Base-by-base conservation (phyloP, 2,797 vertebrate species). In the Diplodus puntazzo region DNA sequence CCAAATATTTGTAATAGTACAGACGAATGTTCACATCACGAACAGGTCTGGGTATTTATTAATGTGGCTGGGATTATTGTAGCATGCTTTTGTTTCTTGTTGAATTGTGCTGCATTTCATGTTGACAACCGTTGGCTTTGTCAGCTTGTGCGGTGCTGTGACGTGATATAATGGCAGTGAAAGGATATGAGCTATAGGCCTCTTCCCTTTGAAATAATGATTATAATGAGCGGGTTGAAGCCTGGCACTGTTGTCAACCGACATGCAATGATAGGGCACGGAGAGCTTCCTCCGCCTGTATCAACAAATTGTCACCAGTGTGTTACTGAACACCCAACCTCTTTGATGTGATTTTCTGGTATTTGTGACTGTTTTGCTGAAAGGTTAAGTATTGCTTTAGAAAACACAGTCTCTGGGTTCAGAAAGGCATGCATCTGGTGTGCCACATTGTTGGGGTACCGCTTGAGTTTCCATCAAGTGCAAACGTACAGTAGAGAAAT, bases 201-300 rank as follows among this genome's bases (percentile, higher is more conserved):
- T 61, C 49, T 46, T 66, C 59, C 57, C 48, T 85, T 82, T 86
- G 77, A 83, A 87, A 83, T 85, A 88, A 86, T 87, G 77, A 81
- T 83, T 75, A 73, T 87, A 91, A 89, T 88, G 75, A 91, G 82
- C 81, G 82, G 85, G 85, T 83, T 81, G 76, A 69, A 85, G 80
- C 77, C 64, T 69, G 71, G 80, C 64, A 71, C 81, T 77, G 55
- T 82, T 92, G 87, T 90, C 83, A 84, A 83, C 77, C 23, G 43
- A 73, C 68, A 54, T 77, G 65, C 77, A 89, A 60, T 83, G 89
- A 89, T 72, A 77, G 80, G 74, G 76, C 69, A 54, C 70, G 53
- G 55, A 85, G 71, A n/a, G 72, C 84, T 88, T 87, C 82, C 75
- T 88, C 75, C 11, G 59, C 81, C 79, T 74, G 68, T 73, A 82